A percentile compares a stretch with the other conserved stretches of the same genome.
Conservation (phyloP, 2,888 invertebrate species). For the Drosophila vallismaia region DNA sequence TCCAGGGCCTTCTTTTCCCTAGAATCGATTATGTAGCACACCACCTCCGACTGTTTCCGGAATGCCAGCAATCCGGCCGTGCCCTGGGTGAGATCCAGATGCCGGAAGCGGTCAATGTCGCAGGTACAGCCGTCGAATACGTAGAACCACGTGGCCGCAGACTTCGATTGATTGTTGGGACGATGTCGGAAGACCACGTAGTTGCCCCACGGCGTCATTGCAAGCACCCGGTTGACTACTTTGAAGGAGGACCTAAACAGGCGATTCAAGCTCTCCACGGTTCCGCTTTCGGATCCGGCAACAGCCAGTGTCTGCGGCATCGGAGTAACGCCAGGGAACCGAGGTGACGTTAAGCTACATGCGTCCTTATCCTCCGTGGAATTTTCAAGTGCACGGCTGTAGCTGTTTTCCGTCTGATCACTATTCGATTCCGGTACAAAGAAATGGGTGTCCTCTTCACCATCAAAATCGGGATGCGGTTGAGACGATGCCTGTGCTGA, state of each 20-base stretch:
- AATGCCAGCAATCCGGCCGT: constrained; percentile 81
- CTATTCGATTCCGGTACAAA: not conserved
- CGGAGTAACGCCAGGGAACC: constrained; percentile 76
- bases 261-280: constrained; percentile 76
- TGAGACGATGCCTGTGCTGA: not conserved
- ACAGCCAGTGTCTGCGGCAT: constrained; percentile 75
- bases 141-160: constrained; percentile 12
- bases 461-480: not conserved
- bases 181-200: constrained; percentile 77
- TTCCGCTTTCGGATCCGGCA: constrained; percentile 82
- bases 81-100: constrained; percentile 80
- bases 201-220: constrained; percentile 83
- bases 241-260: constrained; percentile 75
- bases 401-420: not conserved
- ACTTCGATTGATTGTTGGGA: not conserved
- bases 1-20: constrained; percentile 50
- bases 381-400: not conserved
- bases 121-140: constrained; percentile 83
- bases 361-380: not conserved
- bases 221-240: constrained; percentile 79
- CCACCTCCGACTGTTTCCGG: constrained; percentile 60
- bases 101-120: constrained; percentile 80
- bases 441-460: not conserved
- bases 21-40: constrained; percentile 75
- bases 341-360: not conserved